Evolutionary conservation across 2,113 vertebrate genomes (phyloP).

Genomic region (Pseudorhombus dupliciocellatus): DNA sequence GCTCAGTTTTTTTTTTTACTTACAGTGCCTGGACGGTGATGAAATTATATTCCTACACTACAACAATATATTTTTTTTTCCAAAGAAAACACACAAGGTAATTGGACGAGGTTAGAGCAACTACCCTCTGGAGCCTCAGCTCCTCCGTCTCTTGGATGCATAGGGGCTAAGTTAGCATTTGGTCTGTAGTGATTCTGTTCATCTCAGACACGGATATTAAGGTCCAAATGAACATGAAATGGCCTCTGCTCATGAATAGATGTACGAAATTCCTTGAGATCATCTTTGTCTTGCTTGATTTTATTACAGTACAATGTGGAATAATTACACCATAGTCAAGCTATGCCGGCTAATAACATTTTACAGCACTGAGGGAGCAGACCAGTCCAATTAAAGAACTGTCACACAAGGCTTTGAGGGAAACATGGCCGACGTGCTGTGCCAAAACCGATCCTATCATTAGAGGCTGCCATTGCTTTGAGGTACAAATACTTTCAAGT

Average conservation of each 20-base stretch:
- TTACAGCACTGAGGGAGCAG: slow-evolving; percentile 52
- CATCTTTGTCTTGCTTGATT: slow-evolving; percentile 54
- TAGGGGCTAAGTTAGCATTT: slow-evolving; percentile 24
- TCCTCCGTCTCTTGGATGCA: slow-evolving; percentile 42
- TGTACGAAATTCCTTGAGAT: slow-evolving; percentile 37
- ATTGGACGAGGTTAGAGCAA: slow-evolving; percentile 55
- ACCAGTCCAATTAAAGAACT: slow-evolving; percentile 76
- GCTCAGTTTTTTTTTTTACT: slow-evolving; percentile 22
- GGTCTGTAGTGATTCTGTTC: slow-evolving; percentile 30
- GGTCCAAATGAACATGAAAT: slow-evolving; percentile 49
- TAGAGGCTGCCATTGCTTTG: slow-evolving; percentile 73
- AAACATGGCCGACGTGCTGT: slow-evolving; percentile 58
- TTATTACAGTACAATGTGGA: slow-evolving; percentile 52
- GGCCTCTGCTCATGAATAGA: slow-evolving; percentile 34
- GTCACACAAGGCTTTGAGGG: slow-evolving; percentile 71
- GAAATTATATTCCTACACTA: slow-evolving; percentile 13
- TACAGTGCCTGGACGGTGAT: slow-evolving; percentile 14
- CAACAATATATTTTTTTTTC: slow-evolving; percentile 18
- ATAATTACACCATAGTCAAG: slow-evolving; percentile 68
- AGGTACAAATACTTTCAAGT: slow-evolving; percentile 71
- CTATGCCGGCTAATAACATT: slow-evolving; percentile 56
- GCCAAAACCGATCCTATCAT: slow-evolving; percentile 72
- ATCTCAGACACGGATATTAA: slow-evolving; percentile 24
- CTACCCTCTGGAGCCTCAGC: slow-evolving; percentile 43
- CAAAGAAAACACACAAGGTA: slow-evolving; percentile 41